Evolutionary conservation across 2,113 vertebrate species (phyloP).

Genomic region (Epinephelus fuscoguttatus): DNA sequence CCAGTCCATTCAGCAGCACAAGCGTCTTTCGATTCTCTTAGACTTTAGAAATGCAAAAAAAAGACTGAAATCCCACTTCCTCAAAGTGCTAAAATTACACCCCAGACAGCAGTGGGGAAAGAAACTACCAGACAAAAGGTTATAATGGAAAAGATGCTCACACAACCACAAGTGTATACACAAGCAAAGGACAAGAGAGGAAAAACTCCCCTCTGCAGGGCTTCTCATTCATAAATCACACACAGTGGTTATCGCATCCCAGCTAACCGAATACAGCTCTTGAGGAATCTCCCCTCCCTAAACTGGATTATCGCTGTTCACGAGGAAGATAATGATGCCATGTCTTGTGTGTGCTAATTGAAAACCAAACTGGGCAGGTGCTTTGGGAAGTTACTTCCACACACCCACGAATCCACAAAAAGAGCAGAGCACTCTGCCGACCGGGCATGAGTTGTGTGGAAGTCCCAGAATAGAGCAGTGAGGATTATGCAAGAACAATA

Average conservation of each 20-base stretch:
- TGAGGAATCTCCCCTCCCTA: conserved; percentile 23
- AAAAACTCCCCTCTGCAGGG: conserved; percentile 21
- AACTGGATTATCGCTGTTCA: conserved; percentile 48
- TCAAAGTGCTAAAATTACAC: conserved; percentile 63
- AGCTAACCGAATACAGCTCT: conserved; percentile 22
- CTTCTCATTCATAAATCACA: conserved; percentile 58
- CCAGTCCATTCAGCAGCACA: conserved; percentile 6
- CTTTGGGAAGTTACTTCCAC: conserved; percentile 23
- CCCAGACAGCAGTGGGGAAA: conserved; percentile 4
- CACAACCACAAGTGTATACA: conserved; percentile 22
- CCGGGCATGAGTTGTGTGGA: conserved; percentile 32
- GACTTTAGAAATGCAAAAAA: conserved; percentile 5
- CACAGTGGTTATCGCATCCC: conserved; percentile 17
- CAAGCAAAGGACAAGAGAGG: conserved; percentile 18
- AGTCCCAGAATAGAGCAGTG: conserved; percentile 61
- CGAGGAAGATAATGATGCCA: conserved; percentile 18
- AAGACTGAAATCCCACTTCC: conserved; percentile 52
- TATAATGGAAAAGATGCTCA: conserved; percentile 46
- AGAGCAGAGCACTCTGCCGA: conserved; percentile 21
- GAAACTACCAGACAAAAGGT: conserved; percentile 41
- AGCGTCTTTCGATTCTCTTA: conserved; percentile 18
- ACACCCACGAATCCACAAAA: conserved; percentile 26
- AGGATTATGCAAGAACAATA: conserved; percentile 71
- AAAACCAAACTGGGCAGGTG: conserved; percentile 55
- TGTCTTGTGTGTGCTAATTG: conserved; percentile 30